Evolutionary conservation across 2,113 vertebrate species (phyloP).

Genomic region (Furnarius figulus): DNA sequence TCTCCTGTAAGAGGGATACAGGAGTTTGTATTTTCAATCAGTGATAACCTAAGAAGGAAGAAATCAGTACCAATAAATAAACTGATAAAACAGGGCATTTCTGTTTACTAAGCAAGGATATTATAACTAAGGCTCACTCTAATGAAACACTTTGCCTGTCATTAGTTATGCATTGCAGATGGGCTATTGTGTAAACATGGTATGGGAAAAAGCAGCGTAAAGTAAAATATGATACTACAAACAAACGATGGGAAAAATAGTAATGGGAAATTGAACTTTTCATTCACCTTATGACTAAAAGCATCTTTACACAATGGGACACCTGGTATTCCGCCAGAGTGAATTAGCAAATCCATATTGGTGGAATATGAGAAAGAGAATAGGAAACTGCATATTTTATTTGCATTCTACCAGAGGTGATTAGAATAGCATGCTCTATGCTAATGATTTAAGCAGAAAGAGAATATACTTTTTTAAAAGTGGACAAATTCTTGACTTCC

Average conservation of each 20-base stretch:
- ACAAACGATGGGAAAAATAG: constrained; percentile 8
- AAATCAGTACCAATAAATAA: background rate
- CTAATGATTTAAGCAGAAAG: constrained; percentile 6
- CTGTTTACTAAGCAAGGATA: background rate
- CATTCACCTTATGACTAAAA: background rate
- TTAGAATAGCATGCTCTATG: background rate
- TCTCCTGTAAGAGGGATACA: background rate
- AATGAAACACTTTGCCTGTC: constrained; percentile 46
- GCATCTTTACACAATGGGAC: constrained; percentile 21
- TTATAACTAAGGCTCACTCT: background rate
- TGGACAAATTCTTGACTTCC: background rate
- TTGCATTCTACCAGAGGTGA: background rate
- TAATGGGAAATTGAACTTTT: constrained; percentile 3
- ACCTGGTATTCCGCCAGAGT: background rate
- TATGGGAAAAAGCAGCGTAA: background rate
- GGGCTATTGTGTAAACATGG: background rate
- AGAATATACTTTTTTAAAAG: background rate
- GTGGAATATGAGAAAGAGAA: background rate
- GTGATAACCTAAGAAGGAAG: background rate
- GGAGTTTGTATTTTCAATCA: background rate
- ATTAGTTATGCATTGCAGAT: constrained; percentile 17
- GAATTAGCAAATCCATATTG: background rate
- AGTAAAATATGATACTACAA: constrained; percentile 13
- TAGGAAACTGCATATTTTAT: background rate
- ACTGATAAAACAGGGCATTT: background rate